Percentiles rank a stretch among this genome's conserved stretches.
phyloP scores from a whole-genome alignment of 1,140 invertebrate species.

The Brachionus paranguensis region DNA sequence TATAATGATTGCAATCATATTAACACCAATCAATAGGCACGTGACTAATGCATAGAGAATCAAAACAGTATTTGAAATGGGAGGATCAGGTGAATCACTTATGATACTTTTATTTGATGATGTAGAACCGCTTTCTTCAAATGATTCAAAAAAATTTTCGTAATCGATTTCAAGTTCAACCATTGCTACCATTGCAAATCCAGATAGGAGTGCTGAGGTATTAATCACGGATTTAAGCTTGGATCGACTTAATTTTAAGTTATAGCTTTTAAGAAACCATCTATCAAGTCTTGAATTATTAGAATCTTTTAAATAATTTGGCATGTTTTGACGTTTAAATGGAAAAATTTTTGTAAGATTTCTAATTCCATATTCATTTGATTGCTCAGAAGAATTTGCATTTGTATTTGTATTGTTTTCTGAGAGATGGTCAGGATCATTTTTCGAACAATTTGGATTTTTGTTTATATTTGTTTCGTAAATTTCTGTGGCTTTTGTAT shows the following conservation, averaged over 20 bases:
- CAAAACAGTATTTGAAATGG: neutral
- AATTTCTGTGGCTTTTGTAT: neutral
- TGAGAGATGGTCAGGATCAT: neutral
- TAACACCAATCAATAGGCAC: slow-evolving; percentile 41
- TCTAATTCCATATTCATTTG: neutral
- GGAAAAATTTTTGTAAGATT: neutral
- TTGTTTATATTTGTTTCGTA: neutral
- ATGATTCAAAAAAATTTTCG: slow-evolving; percentile 3
- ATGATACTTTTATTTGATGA: neutral
- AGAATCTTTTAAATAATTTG: neutral
- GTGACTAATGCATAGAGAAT: slow-evolving; percentile 40
- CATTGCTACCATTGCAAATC: slow-evolving; percentile 43
- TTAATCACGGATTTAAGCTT: slow-evolving; percentile 42
- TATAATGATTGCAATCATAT: slow-evolving; percentile 42
- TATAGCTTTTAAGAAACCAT: neutral
- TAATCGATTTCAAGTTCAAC: slow-evolving; percentile 32
- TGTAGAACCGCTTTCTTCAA: neutral
- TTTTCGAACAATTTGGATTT: neutral
- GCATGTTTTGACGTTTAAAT: neutral
- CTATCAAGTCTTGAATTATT: neutral
- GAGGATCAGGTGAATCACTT: neutral
- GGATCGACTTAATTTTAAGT: slow-evolving; percentile 39
- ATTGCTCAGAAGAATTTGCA: neutral
- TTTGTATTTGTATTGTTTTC: neutral
- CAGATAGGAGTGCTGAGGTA: slow-evolving; percentile 41